Conservation (phyloP, 1,140 invertebrate genomes). For the Sarcophaga peregrina region DNA sequence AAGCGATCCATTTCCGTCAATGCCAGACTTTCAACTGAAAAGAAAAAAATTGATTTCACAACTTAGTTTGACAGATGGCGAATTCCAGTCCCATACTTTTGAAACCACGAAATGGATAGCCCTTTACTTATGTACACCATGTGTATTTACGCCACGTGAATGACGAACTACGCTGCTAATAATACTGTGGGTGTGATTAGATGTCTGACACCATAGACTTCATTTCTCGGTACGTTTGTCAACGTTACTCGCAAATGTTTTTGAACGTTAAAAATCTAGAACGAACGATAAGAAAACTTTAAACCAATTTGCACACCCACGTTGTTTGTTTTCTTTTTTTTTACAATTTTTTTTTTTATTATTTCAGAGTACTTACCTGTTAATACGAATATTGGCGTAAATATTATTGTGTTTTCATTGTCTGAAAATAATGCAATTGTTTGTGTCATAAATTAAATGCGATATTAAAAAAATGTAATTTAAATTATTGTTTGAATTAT, state of each 20-base stretch:
- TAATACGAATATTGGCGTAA: neutral
- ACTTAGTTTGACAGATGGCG: too few relatives aligned
- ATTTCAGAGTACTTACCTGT: neutral
- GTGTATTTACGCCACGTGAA: neutral
- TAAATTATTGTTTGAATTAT: neutral
- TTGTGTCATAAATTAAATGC: neutral
- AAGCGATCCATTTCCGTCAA: too few relatives aligned
- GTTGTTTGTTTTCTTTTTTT: neutral
- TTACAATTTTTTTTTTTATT: neutral
- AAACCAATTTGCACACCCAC: constrained; percentile 21
- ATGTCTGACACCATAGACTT: neutral
- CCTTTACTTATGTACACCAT: too few relatives aligned
- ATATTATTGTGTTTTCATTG: neutral
- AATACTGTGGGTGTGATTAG: neutral
- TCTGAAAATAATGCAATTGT: neutral
- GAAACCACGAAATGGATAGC: too few relatives aligned
- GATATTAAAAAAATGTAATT: neutral
- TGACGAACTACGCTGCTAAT: neutral
- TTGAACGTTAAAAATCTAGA: neutral
- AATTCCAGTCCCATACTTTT: too few relatives aligned
- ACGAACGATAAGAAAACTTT: neutral
- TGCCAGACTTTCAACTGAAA: too few relatives aligned
- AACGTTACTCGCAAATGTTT: neutral
- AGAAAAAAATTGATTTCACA: too few relatives aligned
- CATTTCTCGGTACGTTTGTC: neutral